phyloP scores from a whole-genome alignment of 2,113 vertebrate genomes.

The Triplophysa siluroides region DNA sequence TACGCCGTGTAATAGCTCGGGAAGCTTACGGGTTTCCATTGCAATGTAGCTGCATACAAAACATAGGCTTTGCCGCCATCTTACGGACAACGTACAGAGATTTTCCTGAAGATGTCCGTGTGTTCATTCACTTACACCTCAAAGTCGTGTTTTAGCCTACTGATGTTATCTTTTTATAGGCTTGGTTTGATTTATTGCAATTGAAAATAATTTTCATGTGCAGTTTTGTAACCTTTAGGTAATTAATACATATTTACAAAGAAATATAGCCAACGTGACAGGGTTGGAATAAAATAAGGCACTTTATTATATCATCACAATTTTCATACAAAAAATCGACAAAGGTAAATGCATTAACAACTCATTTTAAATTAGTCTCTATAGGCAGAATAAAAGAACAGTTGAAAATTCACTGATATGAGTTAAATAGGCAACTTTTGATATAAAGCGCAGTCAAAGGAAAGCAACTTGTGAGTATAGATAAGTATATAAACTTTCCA shows the following conservation, averaged over 20 bases:
- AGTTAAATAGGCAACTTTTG: background rate
- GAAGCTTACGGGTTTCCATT: no score
- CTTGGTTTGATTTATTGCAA: background rate
- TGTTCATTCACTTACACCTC: background rate
- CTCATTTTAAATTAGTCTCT: background rate
- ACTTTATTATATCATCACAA: background rate
- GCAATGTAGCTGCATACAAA: background rate
- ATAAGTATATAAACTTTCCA: background rate
- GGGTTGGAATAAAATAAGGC: background rate
- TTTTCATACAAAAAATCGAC: background rate
- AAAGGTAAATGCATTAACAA: background rate
- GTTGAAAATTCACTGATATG: background rate
- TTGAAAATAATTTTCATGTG: background rate
- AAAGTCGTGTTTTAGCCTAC: background rate
- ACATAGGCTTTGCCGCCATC: slow-evolving; percentile 21
- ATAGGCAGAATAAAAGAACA: background rate
- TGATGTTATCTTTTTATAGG: no score
- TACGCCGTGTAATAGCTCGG: no score
- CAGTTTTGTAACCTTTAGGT: no score
- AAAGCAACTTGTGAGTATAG: background rate
- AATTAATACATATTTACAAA: background rate
- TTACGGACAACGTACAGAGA: background rate
- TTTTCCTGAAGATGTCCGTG: background rate
- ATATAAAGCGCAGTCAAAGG: background rate
- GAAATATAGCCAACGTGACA: background rate